Evolutionary conservation across 1,140 invertebrate species (phyloP).

Genomic region (Plutomurus gul): DNA sequence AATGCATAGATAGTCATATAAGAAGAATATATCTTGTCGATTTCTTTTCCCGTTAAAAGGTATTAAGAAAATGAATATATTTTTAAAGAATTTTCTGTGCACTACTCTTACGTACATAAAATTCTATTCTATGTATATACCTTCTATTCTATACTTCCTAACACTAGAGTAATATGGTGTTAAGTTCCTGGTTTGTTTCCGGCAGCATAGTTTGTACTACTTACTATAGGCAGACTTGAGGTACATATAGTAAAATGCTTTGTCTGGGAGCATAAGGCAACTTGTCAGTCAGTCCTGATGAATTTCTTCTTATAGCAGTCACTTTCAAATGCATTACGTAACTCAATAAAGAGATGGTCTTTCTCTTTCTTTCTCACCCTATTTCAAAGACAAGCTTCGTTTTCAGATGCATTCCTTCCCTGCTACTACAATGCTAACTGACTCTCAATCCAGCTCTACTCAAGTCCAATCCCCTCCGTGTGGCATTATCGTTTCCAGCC

Average conservation of each 20-base stretch:
- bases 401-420: too few species aligned
- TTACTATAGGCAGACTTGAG: background rate
- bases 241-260: background rate
- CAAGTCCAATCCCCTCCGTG: background rate
- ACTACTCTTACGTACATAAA: background rate
- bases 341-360: constrained; percentile 5
- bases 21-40: background rate
- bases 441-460: background rate
- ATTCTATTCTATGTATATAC: too few species aligned
- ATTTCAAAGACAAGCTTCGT: background rate
- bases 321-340: constrained; percentile 17
- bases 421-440: background rate
- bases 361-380: background rate
- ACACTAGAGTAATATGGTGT: background rate
- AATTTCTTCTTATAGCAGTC: constrained; percentile 2
- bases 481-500: too few species aligned
- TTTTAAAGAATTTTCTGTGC: too few species aligned
- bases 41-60: too few species aligned
- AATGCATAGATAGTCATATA: background rate
- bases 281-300: constrained; percentile 21
- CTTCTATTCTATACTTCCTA: too few species aligned
- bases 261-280: background rate
- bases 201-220: background rate
- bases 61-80: too few species aligned
- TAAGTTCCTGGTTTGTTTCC: background rate